These are phyloP conservation scores for Cathartes aura DNA, from an alignment of 2,113 vertebrate species.

Conservation along the genomic window DNA sequence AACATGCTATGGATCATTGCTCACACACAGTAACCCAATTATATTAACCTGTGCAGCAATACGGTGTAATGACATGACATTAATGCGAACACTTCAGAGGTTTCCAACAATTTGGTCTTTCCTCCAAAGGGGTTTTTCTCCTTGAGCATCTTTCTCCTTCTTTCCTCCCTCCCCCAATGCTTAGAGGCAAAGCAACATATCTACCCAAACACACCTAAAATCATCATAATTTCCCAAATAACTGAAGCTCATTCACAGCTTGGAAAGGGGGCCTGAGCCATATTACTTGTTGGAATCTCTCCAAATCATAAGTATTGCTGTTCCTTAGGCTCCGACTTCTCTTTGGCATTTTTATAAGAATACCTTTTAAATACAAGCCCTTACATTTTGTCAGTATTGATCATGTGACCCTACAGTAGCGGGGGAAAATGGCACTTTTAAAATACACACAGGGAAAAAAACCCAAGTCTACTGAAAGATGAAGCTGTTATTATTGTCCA, in stretches of 20 bases:
- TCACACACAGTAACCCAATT: slow-evolving; percentile 85
- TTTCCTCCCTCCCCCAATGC: neutral
- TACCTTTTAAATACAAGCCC: neutral
- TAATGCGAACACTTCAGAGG: slow-evolving; percentile 75
- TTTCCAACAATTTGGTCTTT: slow-evolving; percentile 63
- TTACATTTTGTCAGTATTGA: neutral
- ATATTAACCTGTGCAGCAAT: slow-evolving; percentile 85
- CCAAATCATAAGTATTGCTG: neutral
- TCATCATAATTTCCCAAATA: neutral
- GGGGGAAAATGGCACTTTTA: neutral
- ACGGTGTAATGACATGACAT: slow-evolving; percentile 83
- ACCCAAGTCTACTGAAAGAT: neutral
- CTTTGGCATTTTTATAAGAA: neutral
- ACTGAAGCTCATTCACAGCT: neutral
- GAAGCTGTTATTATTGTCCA: neutral
- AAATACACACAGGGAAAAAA: neutral
- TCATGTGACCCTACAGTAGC: neutral
- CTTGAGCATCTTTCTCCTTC: neutral
- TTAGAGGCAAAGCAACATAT: slow-evolving; percentile 48
- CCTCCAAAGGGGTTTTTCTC: slow-evolving; percentile 52
- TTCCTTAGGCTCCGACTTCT: neutral
- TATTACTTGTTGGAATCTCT: neutral
- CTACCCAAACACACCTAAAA: neutral
- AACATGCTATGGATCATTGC: slow-evolving; percentile 85
- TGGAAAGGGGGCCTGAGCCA: neutral